Conservation (phyloP, 2,888 invertebrate genomes). For the Chaitophorus viminalis region DNA sequence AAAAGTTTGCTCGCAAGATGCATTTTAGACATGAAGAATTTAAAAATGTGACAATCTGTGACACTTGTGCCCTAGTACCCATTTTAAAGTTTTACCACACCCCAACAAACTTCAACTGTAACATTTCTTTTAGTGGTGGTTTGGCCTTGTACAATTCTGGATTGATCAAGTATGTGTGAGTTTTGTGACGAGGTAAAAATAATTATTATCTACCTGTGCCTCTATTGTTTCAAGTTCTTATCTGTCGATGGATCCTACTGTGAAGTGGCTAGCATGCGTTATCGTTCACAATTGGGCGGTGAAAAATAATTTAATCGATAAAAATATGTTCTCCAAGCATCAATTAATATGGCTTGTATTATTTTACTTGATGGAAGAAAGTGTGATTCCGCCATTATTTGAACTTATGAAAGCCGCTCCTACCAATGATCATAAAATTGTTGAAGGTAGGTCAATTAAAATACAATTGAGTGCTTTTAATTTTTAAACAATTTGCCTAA, state of each 20-base stretch:
- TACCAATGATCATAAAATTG: not conserved
- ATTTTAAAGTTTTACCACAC: conserved; percentile 63
- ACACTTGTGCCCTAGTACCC: conserved; percentile 62
- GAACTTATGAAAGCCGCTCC: conserved; percentile 7
- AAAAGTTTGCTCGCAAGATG: not conserved
- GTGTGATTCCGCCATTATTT: conserved; percentile 63
- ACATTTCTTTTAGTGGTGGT: conserved; percentile 63
- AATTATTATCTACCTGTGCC: not conserved
- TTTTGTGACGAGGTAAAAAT: not conserved
- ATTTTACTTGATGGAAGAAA: conserved; percentile 64
- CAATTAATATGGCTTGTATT: conserved; percentile 64
- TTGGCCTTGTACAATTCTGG: conserved; percentile 61
- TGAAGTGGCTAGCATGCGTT: conserved; percentile 63
- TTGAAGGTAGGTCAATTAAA: conserved; percentile 27
- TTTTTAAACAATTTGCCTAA: not conserved
- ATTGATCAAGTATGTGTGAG: conserved; percentile 58
- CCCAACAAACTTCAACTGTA: conserved; percentile 59
- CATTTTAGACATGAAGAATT: not conserved
- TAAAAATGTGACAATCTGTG: conserved; percentile 45
- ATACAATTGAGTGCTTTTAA: no score
- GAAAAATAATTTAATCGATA: conserved; percentile 63
- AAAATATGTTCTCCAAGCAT: conserved; percentile 63
- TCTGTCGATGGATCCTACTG: conserved; percentile 60
- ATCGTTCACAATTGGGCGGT: conserved; percentile 64
- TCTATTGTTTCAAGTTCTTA: conserved; percentile 61